Conservation (phyloP, 2,113 vertebrate genomes). For the Gorsachius goisagi region DNA sequence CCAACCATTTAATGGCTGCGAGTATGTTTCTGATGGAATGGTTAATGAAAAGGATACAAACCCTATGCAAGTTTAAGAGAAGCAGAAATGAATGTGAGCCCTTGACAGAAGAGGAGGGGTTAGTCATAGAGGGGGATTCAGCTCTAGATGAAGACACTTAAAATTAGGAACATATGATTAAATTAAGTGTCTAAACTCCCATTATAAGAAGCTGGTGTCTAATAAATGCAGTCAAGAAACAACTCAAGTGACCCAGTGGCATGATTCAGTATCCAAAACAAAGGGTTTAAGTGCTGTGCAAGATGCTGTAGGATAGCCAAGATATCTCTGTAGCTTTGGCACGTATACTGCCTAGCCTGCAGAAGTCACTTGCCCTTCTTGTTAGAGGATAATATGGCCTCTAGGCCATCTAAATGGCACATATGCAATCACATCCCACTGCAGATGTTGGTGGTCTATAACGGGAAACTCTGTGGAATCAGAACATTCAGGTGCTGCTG, state of each 20-base stretch:
- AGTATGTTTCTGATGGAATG: not conserved
- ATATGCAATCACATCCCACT: not conserved
- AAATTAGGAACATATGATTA: not conserved
- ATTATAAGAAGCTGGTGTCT: not conserved
- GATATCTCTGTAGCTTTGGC: not conserved
- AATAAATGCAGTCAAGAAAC: not conserved
- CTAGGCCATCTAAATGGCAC: not conserved
- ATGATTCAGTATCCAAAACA: not conserved
- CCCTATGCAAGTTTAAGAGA: rapidly evolving
- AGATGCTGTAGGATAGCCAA: not conserved
- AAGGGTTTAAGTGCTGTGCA: not conserved
- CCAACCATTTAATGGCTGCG: not conserved
- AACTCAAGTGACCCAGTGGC: not conserved
- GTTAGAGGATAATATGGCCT: not conserved
- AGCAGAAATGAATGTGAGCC: not conserved
- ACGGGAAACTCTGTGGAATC: not conserved
- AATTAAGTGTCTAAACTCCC: not conserved
- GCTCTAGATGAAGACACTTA: not conserved
- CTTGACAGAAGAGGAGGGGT: not conserved
- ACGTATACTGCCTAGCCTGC: not conserved
- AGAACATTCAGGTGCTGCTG: not conserved
- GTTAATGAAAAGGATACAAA: not conserved
- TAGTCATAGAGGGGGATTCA: not conserved
- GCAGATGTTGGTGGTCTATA: not conserved
- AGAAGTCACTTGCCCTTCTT: not conserved